Evolutionary conservation across 37 sponge, comb jelly and placozoan genomes (phyloP), one percentile per base, ranked within the genome.

Genomic region (Mnemiopsis leidyi): DNA sequence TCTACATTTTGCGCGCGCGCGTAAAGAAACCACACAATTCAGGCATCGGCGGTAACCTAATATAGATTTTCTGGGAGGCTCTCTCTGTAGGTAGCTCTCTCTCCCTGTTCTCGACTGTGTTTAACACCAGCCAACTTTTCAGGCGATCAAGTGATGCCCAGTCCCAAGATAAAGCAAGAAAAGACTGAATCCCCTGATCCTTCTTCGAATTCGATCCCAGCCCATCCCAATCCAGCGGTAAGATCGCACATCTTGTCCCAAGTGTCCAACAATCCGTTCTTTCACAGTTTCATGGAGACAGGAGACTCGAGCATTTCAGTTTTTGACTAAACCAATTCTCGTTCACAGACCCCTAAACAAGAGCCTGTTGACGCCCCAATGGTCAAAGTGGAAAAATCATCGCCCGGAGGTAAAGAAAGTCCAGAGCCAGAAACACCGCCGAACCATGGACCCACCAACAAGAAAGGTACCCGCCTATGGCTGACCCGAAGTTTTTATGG

Each of bases 11-110:
- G 36, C 82, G 33, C 82, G 82, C 82, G 82, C 82, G 37, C 38
- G 37, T 33, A 79, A 79, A 36, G 82, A 35, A 79, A 79, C 31
- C 82, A 36, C 36, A 34, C 34, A 23, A 29, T 28, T 28, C 32
- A 32, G 21, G 82, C 82, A 79, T 79, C 82, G 23, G 37, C 38
- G 29, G 82, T 79, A 79, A 79, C 82, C 82, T 79, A 79, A 79
- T 79, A 79, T 79, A 79, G 82, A 79, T 79, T 35, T 32, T 79
- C 28, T 79, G 36, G 32, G 21, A 36, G 5, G 2, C 82, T 79
- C 36, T 28, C 82, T 30, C 38, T 48, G 61, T 48, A 48, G 9
- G n/a, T 71, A n/a, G 25, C 75, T 71, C 75, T 71, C 75, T 23
- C 75, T 71, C 75, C 20, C n/a, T 5, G 75, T 20, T 67, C 30